A percentile compares a stretch with the other conserved stretches of the same genome.
Conservation (phyloP, 2,888 invertebrate species). For the Cylloceria caligata region DNA sequence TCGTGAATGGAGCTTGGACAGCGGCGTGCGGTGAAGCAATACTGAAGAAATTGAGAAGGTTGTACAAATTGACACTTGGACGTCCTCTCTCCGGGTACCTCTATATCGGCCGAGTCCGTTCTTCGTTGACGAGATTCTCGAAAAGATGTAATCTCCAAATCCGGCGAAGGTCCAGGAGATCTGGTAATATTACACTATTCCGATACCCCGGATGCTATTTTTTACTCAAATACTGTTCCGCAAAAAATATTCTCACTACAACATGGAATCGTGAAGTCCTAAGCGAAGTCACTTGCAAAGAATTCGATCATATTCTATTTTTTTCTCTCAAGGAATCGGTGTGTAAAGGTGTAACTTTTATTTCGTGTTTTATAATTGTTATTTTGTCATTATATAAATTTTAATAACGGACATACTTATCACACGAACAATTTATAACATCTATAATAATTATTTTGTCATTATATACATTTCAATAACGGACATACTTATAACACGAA, state of each 20-base stretch:
- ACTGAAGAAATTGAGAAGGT: no score
- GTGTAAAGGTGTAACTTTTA: no score
- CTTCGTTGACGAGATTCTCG: constrained; percentile 29
- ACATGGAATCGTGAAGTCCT: background rate
- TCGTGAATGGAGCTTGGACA: constrained; percentile 29
- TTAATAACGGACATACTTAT: no score
- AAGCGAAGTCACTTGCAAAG: background rate
- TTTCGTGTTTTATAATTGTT: no score
- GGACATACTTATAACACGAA: no score
- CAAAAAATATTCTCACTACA: background rate
- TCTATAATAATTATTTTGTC: no score
- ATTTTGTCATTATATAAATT: no score
- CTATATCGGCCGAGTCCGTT: constrained; percentile 19
- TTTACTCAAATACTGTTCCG: background rate
- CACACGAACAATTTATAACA: no score
- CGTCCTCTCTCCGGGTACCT: constrained; percentile 21
- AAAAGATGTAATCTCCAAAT: constrained; percentile 37
- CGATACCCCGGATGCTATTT: no score
- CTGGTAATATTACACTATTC: constrained; percentile 24
- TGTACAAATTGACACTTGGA: constrained; percentile 54
- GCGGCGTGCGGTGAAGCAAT: constrained; percentile 43
- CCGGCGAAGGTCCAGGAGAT: constrained; percentile 46
- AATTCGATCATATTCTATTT: background rate
- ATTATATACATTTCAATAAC: no score
- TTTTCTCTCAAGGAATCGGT: no score